Conservation (phyloP, 2,888 invertebrate genomes). For the Eupithecia pulchellata region DNA sequence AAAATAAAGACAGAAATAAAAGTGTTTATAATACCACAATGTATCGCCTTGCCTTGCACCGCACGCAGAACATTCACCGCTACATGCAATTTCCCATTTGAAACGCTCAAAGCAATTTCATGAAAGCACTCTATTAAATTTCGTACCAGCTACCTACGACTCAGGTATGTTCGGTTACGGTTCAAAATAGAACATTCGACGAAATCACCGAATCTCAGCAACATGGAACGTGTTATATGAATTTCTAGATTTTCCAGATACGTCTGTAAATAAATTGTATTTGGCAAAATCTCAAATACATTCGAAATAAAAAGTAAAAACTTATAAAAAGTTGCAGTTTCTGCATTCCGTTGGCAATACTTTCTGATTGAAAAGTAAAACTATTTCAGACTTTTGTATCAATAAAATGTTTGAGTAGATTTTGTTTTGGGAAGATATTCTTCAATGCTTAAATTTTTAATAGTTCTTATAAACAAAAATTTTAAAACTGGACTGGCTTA, state of each 20-base stretch:
- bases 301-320: conserved; percentile 4
- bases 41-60: conserved; percentile 20
- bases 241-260: not conserved
- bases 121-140: conserved; percentile 56
- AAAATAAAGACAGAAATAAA: too few relatives aligned
- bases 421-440: not conserved
- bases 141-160: conserved; percentile 39
- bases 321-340: not conserved
- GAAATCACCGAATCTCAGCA: conserved; percentile 18
- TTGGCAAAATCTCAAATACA: conserved; percentile 12
- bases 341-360: not conserved
- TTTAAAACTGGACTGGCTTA: too few relatives aligned
- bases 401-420: not conserved
- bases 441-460: not conserved
- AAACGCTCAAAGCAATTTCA: conserved; percentile 51
- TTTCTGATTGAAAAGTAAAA: conserved; percentile 6
- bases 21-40: conserved; percentile 17
- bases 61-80: conserved; percentile 36
- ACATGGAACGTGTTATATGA: not conserved
- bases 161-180: conserved; percentile 24
- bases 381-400: not conserved
- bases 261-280: conserved; percentile 8
- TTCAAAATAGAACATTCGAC: conserved; percentile 25
- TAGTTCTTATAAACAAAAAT: too few relatives aligned
- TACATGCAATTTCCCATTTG: conserved; percentile 56